These are phyloP conservation scores for Epizoanthus fatuus DNA, from an alignment of 92 coral and sea anemone species.

Conservation along the genomic window DNA sequence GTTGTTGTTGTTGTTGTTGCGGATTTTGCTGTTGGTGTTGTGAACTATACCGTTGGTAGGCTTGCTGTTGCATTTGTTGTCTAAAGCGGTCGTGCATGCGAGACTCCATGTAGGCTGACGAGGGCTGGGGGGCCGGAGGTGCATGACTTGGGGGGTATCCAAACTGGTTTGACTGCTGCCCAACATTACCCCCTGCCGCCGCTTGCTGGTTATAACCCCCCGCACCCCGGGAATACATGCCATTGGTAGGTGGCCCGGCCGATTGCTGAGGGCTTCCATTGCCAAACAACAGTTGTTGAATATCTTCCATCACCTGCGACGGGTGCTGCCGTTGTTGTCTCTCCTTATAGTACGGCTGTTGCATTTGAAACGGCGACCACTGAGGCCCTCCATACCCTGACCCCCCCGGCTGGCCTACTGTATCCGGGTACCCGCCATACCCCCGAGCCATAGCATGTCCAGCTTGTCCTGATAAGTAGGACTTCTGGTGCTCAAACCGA, in stretches of 20 bases:
- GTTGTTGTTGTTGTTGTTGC: constrained; percentile 76
- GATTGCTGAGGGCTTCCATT: constrained; percentile 73
- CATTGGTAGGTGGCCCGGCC: constrained; percentile 69
- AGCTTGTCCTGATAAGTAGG: constrained; percentile 76
- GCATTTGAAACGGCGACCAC: constrained; percentile 78
- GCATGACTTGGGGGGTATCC: constrained; percentile 71
- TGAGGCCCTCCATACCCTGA: constrained; percentile 82
- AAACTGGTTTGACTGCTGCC: constrained; percentile 67
- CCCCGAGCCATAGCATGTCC: constrained; percentile 74
- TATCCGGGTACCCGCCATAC: constrained; percentile 71
- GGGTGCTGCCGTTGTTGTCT: constrained; percentile 78
- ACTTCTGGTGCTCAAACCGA: constrained; percentile 80
- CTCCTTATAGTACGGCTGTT: constrained; percentile 87
- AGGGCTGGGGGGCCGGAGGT: constrained; percentile 74
- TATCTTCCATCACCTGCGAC: constrained; percentile 85
- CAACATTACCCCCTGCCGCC: constrained; percentile 52
- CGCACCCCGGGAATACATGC: constrained; percentile 76
- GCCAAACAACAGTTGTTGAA: constrained; percentile 91
- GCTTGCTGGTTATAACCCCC: constrained; percentile 67
- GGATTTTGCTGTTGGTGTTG: constrained; percentile 77
- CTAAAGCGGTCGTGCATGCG: constrained; percentile 81
- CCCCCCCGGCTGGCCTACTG: constrained; percentile 65
- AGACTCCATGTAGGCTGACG: constrained; percentile 73
- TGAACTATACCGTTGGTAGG: constrained; percentile 70
- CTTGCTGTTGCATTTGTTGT: constrained; percentile 81